Evolutionary conservation across 2,113 vertebrate genomes (phyloP).

Genomic region (Chlorocebus sabaeus): DNA sequence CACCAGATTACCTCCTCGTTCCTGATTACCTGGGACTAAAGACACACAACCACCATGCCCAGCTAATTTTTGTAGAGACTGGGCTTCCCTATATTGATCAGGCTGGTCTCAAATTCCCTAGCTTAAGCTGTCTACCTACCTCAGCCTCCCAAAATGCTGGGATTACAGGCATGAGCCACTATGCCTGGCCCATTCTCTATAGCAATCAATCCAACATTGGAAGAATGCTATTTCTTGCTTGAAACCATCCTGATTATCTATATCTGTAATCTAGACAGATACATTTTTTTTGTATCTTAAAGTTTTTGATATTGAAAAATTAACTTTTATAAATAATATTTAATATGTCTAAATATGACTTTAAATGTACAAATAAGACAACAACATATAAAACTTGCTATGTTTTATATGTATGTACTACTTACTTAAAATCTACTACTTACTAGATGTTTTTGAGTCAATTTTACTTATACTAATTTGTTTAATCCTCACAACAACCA

Average conservation of each 20-base stretch:
- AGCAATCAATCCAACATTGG: neutral
- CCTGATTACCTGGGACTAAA: too few species aligned
- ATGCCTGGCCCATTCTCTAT: neutral
- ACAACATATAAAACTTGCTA: neutral
- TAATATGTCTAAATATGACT: neutral
- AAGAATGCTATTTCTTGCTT: neutral
- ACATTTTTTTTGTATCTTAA: neutral
- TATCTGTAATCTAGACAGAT: neutral
- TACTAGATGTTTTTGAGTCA: neutral
- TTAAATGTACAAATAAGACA: neutral
- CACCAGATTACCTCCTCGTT: too few species aligned
- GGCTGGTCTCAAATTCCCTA: too few species aligned
- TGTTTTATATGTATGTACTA: too few species aligned
- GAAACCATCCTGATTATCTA: neutral
- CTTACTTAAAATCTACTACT: too few species aligned
- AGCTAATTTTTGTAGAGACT: too few species aligned
- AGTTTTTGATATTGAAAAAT: neutral
- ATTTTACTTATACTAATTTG: neutral
- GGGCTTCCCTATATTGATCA: too few species aligned
- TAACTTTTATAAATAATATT: neutral
- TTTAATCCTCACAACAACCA: neutral
- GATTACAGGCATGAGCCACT: neutral
- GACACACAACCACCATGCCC: too few species aligned
- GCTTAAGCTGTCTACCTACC: neutral
- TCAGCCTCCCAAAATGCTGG: neutral